These are phyloP conservation scores for Mactra quadrangularis DNA, from an alignment of 1,140 invertebrate genomes.

Conservation along the genomic window DNA sequence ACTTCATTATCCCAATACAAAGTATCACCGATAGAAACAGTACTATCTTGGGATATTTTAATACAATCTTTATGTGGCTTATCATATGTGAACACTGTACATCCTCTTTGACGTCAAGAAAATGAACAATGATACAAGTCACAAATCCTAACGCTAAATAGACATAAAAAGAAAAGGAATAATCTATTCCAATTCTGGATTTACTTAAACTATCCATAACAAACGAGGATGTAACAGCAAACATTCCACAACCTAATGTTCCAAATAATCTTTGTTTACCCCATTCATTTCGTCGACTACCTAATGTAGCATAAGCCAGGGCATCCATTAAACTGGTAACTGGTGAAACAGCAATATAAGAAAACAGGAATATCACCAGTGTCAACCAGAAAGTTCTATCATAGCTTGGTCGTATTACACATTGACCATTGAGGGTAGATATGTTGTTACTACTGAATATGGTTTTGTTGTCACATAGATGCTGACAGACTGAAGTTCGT, in stretches of 20 bases:
- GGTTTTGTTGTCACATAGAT: no score
- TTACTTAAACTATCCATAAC: constrained; percentile 72
- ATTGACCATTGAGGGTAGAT: no score
- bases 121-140: constrained; percentile 64
- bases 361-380: constrained; percentile 66
- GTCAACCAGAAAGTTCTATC: constrained; percentile 67
- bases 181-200: constrained; percentile 62
- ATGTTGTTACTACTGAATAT: no score
- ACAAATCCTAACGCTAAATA: constrained; percentile 67
- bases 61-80: constrained; percentile 63
- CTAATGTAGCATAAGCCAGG: constrained; percentile 67
- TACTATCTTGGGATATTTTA: constrained; percentile 60
- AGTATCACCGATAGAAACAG: constrained; percentile 90
- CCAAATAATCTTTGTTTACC: constrained; percentile 72
- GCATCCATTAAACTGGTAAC: constrained; percentile 70
- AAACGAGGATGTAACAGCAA: constrained; percentile 74
- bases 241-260: constrained; percentile 67
- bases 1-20: constrained; percentile 92
- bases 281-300: constrained; percentile 59
- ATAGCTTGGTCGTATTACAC: background rate
- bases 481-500: no score
- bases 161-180: constrained; percentile 73
- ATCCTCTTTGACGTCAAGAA: constrained; percentile 65
- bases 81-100: constrained; percentile 67
- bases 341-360: constrained; percentile 66